These are phyloP conservation scores for Lithobates pipiens DNA, from an alignment of 2,797 vertebrate species.

Conservation along the genomic window DNA sequence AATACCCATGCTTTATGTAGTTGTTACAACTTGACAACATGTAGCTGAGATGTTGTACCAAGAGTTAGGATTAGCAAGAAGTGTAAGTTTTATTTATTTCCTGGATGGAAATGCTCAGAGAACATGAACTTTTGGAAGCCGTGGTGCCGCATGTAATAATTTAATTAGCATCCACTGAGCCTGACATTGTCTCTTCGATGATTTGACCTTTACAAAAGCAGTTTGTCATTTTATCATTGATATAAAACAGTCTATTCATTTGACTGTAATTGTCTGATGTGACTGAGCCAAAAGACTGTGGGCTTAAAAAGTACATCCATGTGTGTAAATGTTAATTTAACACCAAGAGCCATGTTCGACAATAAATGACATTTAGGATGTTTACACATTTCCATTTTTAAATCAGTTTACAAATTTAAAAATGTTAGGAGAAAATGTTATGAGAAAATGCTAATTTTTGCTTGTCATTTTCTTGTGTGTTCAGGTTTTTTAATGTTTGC, in stretches of 20 bases:
- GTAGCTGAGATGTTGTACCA: neutral
- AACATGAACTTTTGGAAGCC: conserved; percentile 43
- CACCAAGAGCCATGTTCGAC: neutral
- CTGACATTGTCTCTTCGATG: conserved; percentile 57
- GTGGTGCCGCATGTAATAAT: conserved; percentile 38
- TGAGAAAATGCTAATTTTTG: neutral
- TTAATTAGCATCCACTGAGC: conserved; percentile 47
- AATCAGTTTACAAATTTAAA: conserved; percentile 20
- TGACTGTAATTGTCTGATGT: conserved; percentile 48
- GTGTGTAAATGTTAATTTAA: conserved; percentile 57
- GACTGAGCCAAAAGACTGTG: conserved; percentile 39
- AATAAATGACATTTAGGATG: conserved; percentile 34
- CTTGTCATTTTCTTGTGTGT: no score
- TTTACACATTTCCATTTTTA: conserved; percentile 16
- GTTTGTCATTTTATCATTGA: conserved; percentile 53
- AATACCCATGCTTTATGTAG: neutral
- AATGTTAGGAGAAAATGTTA: neutral
- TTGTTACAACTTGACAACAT: neutral
- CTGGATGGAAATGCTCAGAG: conserved; percentile 13
- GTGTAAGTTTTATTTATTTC: conserved; percentile 27
- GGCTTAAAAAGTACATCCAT: conserved; percentile 44
- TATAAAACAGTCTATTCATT: conserved; percentile 53
- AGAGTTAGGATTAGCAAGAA: neutral
- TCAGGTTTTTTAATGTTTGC: no score
- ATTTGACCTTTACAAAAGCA: conserved; percentile 56